phyloP scores from a whole-genome alignment of 2,888 invertebrate genomes.

The Eristalis tenax region DNA sequence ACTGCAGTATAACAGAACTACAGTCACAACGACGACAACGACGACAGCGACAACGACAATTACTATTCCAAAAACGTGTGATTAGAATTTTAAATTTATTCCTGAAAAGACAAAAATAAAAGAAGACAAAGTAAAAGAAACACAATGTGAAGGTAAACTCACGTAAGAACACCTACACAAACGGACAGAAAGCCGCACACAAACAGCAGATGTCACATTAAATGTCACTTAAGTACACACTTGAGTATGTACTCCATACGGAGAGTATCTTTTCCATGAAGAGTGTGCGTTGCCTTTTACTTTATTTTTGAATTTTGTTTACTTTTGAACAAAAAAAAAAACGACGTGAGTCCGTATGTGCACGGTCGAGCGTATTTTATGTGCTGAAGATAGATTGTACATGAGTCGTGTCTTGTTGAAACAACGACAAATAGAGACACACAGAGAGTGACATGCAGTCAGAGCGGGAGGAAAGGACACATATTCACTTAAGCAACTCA shows the following conservation, averaged over 20 bases:
- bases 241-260: conserved; percentile 45
- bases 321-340: conserved; percentile 8
- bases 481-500: conserved; percentile 46
- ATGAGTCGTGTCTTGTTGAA: background rate
- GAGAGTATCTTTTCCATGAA: conserved; percentile 42
- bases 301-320: conserved; percentile 52
- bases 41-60: conserved; percentile 15
- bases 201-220: conserved; percentile 54
- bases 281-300: conserved; percentile 25
- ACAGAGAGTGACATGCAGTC: background rate
- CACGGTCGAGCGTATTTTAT: background rate
- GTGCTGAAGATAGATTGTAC: conserved; percentile 8
- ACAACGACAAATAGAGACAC: background rate
- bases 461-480: conserved; percentile 17
- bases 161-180: conserved; percentile 14
- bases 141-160: conserved; percentile 19
- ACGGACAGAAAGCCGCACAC: conserved; percentile 10
- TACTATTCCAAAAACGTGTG: conserved; percentile 49
- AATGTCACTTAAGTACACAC: conserved; percentile 56
- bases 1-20: conserved; percentile 9
- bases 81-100: conserved; percentile 54
- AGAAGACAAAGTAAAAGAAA: conserved; percentile 1
- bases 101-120: conserved; percentile 3
- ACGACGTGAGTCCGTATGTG: background rate
- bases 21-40: background rate